phyloP scores from a whole-genome alignment of 2,113 vertebrate genomes.

The Pipra filicauda region DNA sequence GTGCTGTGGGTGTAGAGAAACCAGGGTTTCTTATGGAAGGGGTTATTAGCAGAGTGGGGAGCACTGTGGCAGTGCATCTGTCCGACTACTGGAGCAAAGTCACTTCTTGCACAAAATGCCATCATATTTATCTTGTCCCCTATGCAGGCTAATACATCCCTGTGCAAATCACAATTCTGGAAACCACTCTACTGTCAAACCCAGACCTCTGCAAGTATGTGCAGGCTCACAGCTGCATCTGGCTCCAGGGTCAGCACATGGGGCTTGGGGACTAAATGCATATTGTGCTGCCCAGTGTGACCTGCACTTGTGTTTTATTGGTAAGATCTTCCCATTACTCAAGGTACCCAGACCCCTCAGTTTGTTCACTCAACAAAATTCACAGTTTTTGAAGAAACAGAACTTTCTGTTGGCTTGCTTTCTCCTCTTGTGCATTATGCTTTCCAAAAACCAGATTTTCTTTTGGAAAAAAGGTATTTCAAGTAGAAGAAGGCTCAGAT shows the following conservation, averaged over 20 bases:
- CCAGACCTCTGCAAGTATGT: neutral
- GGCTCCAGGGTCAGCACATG: neutral
- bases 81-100: neutral
- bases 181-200: neutral
- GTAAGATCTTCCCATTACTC: neutral
- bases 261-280: neutral
- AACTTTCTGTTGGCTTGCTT: neutral
- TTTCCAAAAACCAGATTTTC: neutral
- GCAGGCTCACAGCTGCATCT: neutral
- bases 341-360: no score
- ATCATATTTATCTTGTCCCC: fast-evolving
- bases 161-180: neutral
- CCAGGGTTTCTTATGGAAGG: fast-evolving
- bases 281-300: neutral
- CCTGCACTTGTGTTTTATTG: neutral
- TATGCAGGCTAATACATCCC: neutral
- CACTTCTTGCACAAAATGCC: neutral
- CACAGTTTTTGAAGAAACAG: neutral
- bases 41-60: neutral
- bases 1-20: neutral
- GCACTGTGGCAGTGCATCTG: neutral
- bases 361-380: neutral
- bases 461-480: neutral
- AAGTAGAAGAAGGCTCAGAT: neutral
- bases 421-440: neutral